A percentile compares a stretch with the other conserved stretches of the same genome.
phyloP scores from a whole-genome alignment of 2,888 invertebrate genomes.

The Rhogogaster chlorosoma region DNA sequence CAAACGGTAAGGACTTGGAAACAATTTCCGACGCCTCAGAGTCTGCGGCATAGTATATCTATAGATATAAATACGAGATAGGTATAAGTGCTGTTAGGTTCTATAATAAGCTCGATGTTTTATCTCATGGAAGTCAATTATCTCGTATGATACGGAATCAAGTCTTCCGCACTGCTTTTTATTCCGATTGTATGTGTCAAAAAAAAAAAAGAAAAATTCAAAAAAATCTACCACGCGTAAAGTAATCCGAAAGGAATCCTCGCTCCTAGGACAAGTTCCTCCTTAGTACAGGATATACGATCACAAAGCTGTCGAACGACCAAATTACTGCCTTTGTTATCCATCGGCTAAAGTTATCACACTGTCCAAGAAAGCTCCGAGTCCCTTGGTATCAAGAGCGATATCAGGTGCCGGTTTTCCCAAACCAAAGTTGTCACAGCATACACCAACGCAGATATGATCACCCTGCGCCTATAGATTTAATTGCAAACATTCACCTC shows the following conservation, averaged over 20 bases:
- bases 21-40: constrained; percentile 11
- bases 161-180: neutral
- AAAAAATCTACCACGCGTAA: neutral
- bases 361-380: neutral
- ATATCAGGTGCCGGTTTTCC: neutral
- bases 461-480: neutral
- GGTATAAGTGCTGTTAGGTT: neutral
- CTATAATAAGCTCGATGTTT: neutral
- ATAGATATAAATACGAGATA: neutral
- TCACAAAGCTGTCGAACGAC: neutral
- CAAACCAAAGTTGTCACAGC: neutral
- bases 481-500: constrained; percentile 40
- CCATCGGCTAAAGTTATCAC: constrained; percentile 15
- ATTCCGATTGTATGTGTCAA: neutral
- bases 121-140: neutral
- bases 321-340: constrained; percentile 17
- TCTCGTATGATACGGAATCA: neutral
- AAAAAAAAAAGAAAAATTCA: neutral
- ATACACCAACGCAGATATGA: neutral
- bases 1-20: constrained; percentile 20
- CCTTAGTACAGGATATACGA: neutral
- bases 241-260: neutral
- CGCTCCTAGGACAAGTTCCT: neutral
- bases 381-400: neutral
- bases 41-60: neutral